Base-by-base conservation (phyloP, 2,113 vertebrate species). In the Hemibates koningsi region DNA sequence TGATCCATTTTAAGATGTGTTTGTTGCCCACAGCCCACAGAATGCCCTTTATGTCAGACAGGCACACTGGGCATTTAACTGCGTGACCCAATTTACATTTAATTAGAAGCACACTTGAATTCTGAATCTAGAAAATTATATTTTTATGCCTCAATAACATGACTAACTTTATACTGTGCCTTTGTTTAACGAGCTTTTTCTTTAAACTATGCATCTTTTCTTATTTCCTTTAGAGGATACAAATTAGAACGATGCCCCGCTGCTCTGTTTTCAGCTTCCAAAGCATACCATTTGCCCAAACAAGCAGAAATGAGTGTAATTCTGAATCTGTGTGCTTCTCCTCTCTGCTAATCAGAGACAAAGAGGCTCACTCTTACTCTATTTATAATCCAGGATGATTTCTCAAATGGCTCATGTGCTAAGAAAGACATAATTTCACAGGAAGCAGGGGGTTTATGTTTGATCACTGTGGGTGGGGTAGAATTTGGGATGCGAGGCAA, bases 281-380 rank as follows among this genome's bases (percentile, higher is more conserved):
- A 94, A 93, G 90, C 90, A 92, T 86, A 91, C 95, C 95, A 96
- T 96, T 95, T 95, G 94, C 88, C 91, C 92, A 93, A 95, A 95
- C 94, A 95, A 94, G 92, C 90, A 94, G 88, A 95, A 94, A 93
- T 91, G 86, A 92, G 93, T 92, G 92, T 63, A 71, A 94, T 95
- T 96, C 88, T 89, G 84, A 86, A 88, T 92, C 88, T 90, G 83
- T 83, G 90, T 87, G 86, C 88, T 85, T 88, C 87, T 92, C 88
- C 29, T 91, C 86, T 89, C 76, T 59, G 81, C 91, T 95, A 96
- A 96, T 96, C 94, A 96, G 92, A 94, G 83, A 93, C 71, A 80
- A 86, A 81, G 91, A 94, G 89, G 48, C 87, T 93, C 84, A 80
- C 61, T 90, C 61, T 92, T 89, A 88, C 86, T 94, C 92, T 95